Base-by-base conservation (phyloP, 2,888 invertebrate species). In the Rotaria magnacalcarata region DNA sequence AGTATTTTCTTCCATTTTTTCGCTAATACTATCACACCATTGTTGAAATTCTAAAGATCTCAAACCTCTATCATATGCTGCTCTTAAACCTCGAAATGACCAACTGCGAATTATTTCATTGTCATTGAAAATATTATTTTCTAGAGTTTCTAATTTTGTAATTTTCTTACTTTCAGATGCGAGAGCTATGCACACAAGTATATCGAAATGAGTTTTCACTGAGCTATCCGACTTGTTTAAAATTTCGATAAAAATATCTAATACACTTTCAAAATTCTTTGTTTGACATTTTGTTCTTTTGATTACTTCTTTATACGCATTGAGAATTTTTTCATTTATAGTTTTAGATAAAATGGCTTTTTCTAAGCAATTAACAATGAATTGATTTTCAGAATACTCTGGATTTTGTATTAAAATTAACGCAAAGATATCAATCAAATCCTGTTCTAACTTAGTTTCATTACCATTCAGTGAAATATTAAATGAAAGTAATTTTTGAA, bases 41-140 rank as follows among this genome's bases (percentile, higher is more conserved):
- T 8, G 21, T 27, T n/a, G 10, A 34, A n/a, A 67, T n/a, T 14
- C 10, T 27, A n/a, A n/a, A 67, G 27, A 67, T 14, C 21, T 27
- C 8, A 34, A 67, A 67, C 8, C 34, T 67, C 27, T 67, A 11
- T 67, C 67, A 67, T 10, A 34, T 14, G 67, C 67, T 67, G 67
- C 67, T 67, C 67, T 67, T 27, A 67, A 27, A 67, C 67, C 27
- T 34, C 67, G n/a, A 34, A 67, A 67, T 67, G 80, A 16, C 41
- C 47, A 80, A 80, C 80, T 80, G 8, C 43, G 80, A 80, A 80
- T 43, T 21, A 80, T 43, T 43, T 21, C 80, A 80, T 80, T 43
- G 6, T 80, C 27, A 80, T 43, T 16, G 52, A 52, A 52, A 52
- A 52, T 3, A 52, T 52, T 52, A 52, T 8, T 52, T 14, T 16